These are phyloP conservation scores for Benthosema pterotum DNA, from an alignment of 2,797 vertebrate species.

Conservation along the genomic window DNA sequence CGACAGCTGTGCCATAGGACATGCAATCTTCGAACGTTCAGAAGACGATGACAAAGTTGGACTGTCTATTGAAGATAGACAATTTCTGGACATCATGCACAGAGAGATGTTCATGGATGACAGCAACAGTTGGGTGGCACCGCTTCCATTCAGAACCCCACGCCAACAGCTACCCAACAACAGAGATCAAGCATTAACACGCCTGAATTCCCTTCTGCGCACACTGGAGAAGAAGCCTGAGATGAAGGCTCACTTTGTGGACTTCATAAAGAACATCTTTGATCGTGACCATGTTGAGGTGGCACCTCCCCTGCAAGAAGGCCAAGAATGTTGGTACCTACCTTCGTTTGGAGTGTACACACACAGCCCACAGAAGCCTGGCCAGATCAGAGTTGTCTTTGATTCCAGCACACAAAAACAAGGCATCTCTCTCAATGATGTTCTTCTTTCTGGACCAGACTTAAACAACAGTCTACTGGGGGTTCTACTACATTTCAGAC, in stretches of 20 bases:
- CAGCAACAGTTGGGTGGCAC: background rate
- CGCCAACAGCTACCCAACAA: background rate
- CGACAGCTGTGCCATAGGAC: too few species aligned
- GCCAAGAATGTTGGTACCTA: background rate
- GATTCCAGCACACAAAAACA: background rate
- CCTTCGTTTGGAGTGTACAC: background rate
- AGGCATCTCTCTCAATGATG: background rate
- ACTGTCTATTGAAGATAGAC: background rate
- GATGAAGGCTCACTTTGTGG: background rate
- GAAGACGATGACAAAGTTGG: background rate
- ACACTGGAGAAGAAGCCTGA: too few species aligned
- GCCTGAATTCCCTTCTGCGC: too few species aligned
- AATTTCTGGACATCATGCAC: background rate
- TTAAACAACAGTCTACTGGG: background rate
- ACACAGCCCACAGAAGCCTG: background rate
- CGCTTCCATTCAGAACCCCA: background rate
- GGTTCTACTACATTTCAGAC: background rate
- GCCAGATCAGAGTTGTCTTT: background rate
- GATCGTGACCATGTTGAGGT: background rate
- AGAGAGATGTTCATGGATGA: background rate
- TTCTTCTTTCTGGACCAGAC: background rate
- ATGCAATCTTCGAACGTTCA: too few species aligned
- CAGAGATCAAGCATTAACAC: background rate
- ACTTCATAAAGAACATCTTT: background rate
- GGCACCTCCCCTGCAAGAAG: background rate